Conservation (phyloP, 2,113 vertebrate genomes). For the Orthonyx spaldingii region DNA sequence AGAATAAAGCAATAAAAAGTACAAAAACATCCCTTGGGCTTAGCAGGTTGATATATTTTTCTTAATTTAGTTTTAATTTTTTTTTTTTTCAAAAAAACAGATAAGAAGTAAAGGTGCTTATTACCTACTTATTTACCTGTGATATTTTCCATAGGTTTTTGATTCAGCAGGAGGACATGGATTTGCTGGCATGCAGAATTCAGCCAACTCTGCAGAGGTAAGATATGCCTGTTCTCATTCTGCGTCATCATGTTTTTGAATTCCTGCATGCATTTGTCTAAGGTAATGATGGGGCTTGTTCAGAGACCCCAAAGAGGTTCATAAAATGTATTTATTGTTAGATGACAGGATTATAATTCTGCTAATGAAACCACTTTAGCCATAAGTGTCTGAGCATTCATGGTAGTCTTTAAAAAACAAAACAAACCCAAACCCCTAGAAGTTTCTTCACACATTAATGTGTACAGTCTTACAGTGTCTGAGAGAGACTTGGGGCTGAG, state of each 20-base stretch:
- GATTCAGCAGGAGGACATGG: conserved; percentile 76
- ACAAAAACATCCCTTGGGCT: background rate
- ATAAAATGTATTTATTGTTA: background rate
- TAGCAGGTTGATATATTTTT: background rate
- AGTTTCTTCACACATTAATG: background rate
- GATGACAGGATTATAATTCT: background rate
- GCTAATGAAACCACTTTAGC: background rate
- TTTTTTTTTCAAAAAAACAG: background rate
- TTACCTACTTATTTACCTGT: background rate
- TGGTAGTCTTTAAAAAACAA: background rate
- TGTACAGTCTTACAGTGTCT: background rate
- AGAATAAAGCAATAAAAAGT: background rate
- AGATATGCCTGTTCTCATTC: background rate
- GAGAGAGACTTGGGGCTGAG: background rate
- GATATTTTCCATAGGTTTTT: conserved; percentile 77
- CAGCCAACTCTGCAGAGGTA: conserved; percentile 73
- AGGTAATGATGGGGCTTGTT: background rate
- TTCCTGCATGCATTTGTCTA: background rate
- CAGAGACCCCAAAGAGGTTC: background rate
- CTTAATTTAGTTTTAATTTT: background rate
- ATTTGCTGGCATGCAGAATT: conserved; percentile 60
- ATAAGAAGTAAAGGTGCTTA: background rate
- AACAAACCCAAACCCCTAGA: background rate
- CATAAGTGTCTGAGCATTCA: background rate
- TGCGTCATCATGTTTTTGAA: background rate